Base-by-base conservation (phyloP, 2,888 invertebrate genomes). In the Leucania comma region DNA sequence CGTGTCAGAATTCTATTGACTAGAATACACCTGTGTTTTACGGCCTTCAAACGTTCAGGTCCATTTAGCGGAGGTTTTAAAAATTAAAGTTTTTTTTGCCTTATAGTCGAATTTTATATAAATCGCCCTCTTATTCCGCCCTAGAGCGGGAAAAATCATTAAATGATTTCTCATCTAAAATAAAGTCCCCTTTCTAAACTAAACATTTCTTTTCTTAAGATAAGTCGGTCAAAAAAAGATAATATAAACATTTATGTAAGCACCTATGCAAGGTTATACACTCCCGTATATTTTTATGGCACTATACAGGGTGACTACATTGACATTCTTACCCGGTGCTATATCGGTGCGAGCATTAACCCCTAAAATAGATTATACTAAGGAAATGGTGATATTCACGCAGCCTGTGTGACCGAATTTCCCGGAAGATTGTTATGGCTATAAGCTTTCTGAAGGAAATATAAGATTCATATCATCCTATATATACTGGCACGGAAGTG, bases 281-380 rank as follows among this genome's bases (percentile, higher is more conserved):
- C 65, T 56, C 53, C 46, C 64, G 66, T 80, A 77, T 80, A 75
- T 82, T 83, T 81, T 84, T 73, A 85, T 82, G 51, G 26, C 68
- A 64, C 70, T 68, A 72, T 78, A 69, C 62, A 66, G 72, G 35
- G 54, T 76, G 72, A 80, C 80, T 82, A 84, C 77, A 77, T 78
- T 61, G 65, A 72, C 66, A 69, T 78, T 83, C 70, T 71, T 81
- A 86, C 83, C 78, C 81, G 79, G 78, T 76, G 82, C 57, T 84
- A 86, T 86, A 85, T 80, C 76, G 84, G 81, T 69, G 76, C 63
- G 74, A 76, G 80, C 87, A 87, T 88, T 89, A 89, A 89, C 88
- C 86, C 81, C 83, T 86, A 80, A 87, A 88, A 87, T 82, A 87
- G 87, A 88, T 89, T 87, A 86, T 83, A 81, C 74, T 79, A 78